phyloP scores from a whole-genome alignment of 1,140 invertebrate species.

The Drosophila pectinifera region DNA sequence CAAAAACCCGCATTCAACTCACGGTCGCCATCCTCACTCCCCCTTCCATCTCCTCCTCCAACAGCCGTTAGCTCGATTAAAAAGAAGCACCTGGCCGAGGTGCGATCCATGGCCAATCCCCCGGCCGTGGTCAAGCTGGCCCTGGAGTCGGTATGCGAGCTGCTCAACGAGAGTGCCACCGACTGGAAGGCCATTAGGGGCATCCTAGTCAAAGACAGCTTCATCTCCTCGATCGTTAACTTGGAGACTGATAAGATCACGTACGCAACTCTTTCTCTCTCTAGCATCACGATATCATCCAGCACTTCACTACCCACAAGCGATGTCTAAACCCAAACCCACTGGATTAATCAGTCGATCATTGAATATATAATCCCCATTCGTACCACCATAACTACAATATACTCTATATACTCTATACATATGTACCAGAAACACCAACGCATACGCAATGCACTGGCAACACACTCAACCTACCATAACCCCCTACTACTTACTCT shows the following conservation, averaged over 20 bases:
- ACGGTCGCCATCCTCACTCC: conserved; percentile 26
- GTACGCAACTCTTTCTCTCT: conserved; percentile 88
- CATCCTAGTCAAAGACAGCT: conserved; percentile 98
- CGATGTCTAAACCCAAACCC: conserved; percentile 14
- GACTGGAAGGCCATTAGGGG: conserved; percentile 98
- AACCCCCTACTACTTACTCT: conserved; percentile 21
- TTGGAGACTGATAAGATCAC: conserved; percentile 97
- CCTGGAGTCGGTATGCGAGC: conserved; percentile 97
- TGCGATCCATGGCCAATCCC: conserved; percentile 97
- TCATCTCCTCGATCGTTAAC: conserved; percentile 99
- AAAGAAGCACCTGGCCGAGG: conserved; percentile 97
- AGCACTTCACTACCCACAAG: conserved; percentile 72
- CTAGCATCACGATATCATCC: conserved; percentile 63
- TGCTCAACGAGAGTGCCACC: conserved; percentile 93
- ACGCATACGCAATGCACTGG: conserved; percentile 79
- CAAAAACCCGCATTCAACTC: conserved; percentile 24
- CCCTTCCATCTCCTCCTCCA: conserved; percentile 15
- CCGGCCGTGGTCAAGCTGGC: conserved; percentile 97
- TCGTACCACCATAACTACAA: conserved; percentile 49
- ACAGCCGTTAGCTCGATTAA: conserved; percentile 98
- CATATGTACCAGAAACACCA: conserved; percentile 47
- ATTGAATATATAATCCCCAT: conserved; percentile 43
- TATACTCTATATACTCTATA: conserved; percentile 31
- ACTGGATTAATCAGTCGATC: conserved; percentile 11
- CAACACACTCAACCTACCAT: conserved; percentile 52